Conservation (phyloP, 2,888 invertebrate species). For the Drosophila prolongata region DNA sequence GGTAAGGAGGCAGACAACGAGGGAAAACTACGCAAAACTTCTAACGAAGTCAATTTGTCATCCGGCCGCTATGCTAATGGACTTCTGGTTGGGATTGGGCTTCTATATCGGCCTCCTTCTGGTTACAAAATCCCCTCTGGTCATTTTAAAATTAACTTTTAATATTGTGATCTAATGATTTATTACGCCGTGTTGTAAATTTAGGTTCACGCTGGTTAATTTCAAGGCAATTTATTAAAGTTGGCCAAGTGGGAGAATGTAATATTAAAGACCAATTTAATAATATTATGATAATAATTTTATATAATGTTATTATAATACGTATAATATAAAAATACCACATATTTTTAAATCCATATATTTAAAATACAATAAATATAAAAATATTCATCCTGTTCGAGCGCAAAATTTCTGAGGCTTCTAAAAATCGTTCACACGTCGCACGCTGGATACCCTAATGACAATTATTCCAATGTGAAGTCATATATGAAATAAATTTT, state of each 20-base stretch:
- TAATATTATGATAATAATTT: no score
- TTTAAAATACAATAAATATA: no score
- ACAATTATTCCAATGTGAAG: no score
- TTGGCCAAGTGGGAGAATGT: slow-evolving; percentile 19
- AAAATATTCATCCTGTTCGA: no score
- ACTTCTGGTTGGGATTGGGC: slow-evolving; percentile 23
- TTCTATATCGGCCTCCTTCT: slow-evolving; percentile 10
- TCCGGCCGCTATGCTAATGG: slow-evolving; percentile 48
- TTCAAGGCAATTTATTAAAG: slow-evolving; percentile 66
- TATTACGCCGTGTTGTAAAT: slow-evolving; percentile 22
- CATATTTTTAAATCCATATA: no score
- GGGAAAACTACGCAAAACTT: slow-evolving; percentile 25
- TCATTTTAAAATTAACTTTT: slow-evolving; percentile 65
- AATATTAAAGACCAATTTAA: neutral
- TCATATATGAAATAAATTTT: no score
- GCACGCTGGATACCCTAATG: no score
- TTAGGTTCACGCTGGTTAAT: slow-evolving; percentile 54
- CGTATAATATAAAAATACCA: no score
- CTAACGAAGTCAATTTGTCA: slow-evolving; percentile 76
- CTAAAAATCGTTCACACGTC: no score
- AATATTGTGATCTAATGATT: slow-evolving; percentile 49
- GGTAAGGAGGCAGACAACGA: slow-evolving; percentile 1
- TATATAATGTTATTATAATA: no score
- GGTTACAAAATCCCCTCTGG: slow-evolving; percentile 40
- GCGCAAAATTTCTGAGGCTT: no score